Evolutionary conservation across 92 coral and sea anemone genomes (phyloP), one percentile per base, ranked within the genome.

Genomic region (Metridium senile): DNA sequence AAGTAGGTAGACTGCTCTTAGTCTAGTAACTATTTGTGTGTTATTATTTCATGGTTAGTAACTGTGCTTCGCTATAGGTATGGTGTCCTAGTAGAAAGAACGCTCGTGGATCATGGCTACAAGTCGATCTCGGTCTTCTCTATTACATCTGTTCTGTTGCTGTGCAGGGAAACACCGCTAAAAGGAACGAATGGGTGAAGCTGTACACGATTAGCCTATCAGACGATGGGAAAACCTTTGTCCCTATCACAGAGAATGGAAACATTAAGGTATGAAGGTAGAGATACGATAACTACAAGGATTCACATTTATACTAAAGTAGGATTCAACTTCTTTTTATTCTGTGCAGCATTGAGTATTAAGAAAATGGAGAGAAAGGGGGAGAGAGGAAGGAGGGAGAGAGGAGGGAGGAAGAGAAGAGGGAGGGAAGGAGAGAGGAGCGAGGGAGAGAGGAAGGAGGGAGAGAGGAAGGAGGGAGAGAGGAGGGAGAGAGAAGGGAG

Each of bases 41-140:
- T 39, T 4, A 39, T 39, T 39, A n/a, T n/a, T n/a, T n/a, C n/a
- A n/a, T n/a, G n/a, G n/a, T n/a, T n/a, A n/a, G n/a, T n/a, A n/a
- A n/a, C n/a, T 39, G 49, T 39, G 8, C 6, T 39, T 13, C 49
- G 6, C 8, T 6, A 26, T 0, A 77, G 82, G 82, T 67, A n/a
- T 77, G 82, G 82, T 77, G 82, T 54, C 82, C 82, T 18, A 43
- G 64, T 0, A 27, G 82, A 33, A 23, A 32, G 22, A 46, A 66
- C 20, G 74, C 65, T 10, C 82, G 82, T 47, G 74, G 66, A 1
- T 49, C 82, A 23, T 77, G 82, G 82, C 25, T 77, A 29, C 82
- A 77, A 20, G 74, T 77, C 19, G 82, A 67, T 34, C 82, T 77
- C 0, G 73, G 82, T 11, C 63, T 21, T 3, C 68, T 74, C 0